Evolutionary conservation across 2,888 invertebrate genomes (phyloP), one percentile per base, ranked within the genome.

Genomic region (Drosophila merina): DNA sequence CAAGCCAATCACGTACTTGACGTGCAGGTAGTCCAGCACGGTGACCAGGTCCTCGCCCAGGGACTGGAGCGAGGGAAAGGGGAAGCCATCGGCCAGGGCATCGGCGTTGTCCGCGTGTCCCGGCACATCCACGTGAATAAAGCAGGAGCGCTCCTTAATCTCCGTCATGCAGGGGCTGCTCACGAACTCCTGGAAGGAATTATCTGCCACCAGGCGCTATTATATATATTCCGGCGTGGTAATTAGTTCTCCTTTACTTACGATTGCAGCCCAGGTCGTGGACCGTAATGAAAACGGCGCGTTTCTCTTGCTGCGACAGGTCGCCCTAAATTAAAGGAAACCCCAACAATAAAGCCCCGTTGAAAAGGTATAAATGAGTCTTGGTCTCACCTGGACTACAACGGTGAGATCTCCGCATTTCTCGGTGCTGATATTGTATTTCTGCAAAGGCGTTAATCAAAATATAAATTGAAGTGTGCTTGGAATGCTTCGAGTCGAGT

Each of bases 191-290:
- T 95, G 95, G 93, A 97, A 94, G 55, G 96, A 95, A 66, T 95
- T 94, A 91, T 97, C 97, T 97, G 72, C 10, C n/a, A 26, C 25
- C 44, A 30, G 8, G 14, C 20, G 38, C 45, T 4, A 40, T 50
- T 58, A 70, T 52, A 44, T 48, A 14, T 7, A 45, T 10, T 10
- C 12, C 20, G 28, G 12, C 6, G 10, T 3, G 36, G 57, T 56
- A 57, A 62, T 62, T 62, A 62, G 60, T 59, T 40, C 38, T 14
- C 14, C 60, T 12, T 1, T 67, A 90, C 95, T 94, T 92, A 95
- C 95, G 95, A 89, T 95, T 95, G 88, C 95, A 95, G 89, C 97
- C 97, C 87, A 97, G 93, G 91, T 97, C 97, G 92, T 97, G 97
- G 0, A 97, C 96, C 31, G 97, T 97, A 57, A 97, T 92, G 89